Percentiles rank a stretch among this genome's conserved stretches.
Conservation (phyloP, 2,888 invertebrate genomes). For the Celastrina argiolus region DNA sequence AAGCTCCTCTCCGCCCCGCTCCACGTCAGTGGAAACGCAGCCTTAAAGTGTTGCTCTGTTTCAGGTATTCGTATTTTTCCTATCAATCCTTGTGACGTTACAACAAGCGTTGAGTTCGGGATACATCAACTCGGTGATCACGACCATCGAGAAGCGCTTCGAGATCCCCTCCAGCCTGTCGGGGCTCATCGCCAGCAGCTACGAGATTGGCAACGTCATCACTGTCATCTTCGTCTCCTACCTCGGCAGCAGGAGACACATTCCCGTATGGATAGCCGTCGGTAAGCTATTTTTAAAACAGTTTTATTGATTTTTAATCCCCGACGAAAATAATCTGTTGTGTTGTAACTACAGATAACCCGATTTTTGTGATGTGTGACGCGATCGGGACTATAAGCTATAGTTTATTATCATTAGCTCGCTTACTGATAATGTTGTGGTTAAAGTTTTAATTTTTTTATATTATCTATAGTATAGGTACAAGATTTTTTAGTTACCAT, state of each 20-base stretch:
- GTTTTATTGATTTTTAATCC: not conserved
- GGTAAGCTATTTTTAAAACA: slow-evolving; percentile 70
- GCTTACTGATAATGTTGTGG: too few relatives aligned
- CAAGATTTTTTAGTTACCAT: too few relatives aligned
- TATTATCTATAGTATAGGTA: too few relatives aligned
- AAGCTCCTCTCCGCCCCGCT: too few relatives aligned
- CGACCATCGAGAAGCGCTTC: slow-evolving; percentile 96
- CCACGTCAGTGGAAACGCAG: too few relatives aligned
- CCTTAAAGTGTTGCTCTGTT: too few relatives aligned
- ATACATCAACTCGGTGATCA: slow-evolving; percentile 96
- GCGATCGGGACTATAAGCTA: too few relatives aligned
- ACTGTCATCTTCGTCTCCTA: slow-evolving; percentile 98
- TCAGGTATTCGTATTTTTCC: slow-evolving; percentile 91
- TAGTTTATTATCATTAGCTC: too few relatives aligned
- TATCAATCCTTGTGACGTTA: slow-evolving; percentile 92
- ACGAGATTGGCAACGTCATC: slow-evolving; percentile 96
- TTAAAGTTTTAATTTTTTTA: too few relatives aligned
- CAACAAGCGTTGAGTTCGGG: slow-evolving; percentile 95
- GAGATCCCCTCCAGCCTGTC: slow-evolving; percentile 96
- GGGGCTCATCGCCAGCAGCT: slow-evolving; percentile 94
- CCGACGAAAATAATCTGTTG: too few relatives aligned
- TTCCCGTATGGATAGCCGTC: slow-evolving; percentile 96
- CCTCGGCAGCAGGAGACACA: slow-evolving; percentile 93
- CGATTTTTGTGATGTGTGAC: too few relatives aligned
- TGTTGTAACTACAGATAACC: too few relatives aligned